A percentile compares a stretch with the other conserved stretches of the same genome.
phyloP scores from a whole-genome alignment of 2,888 invertebrate genomes.

The Pteria penguin region DNA sequence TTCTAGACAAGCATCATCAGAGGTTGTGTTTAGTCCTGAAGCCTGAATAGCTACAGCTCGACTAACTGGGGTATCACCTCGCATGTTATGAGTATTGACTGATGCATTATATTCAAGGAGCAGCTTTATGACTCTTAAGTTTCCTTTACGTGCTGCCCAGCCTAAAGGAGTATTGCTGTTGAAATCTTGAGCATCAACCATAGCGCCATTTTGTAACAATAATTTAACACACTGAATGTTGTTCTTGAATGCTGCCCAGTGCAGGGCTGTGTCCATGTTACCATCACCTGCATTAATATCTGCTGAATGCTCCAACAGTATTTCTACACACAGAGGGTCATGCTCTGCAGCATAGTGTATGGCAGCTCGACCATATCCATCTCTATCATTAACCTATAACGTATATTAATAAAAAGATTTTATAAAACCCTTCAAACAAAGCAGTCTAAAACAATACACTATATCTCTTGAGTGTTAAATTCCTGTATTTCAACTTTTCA shows the following conservation, averaged over 20 bases:
- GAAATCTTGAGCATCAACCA: conserved; percentile 72
- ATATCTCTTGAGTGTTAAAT: too few species aligned
- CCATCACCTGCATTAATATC: conserved; percentile 71
- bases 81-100: conserved; percentile 66
- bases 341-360: conserved; percentile 79
- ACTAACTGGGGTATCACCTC: conserved; percentile 70
- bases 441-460: too few species aligned
- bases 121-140: conserved; percentile 71
- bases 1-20: conserved; percentile 74
- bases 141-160: conserved; percentile 78
- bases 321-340: conserved; percentile 69
- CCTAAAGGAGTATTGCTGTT: conserved; percentile 77
- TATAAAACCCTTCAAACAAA: too few species aligned
- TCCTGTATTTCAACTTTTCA: too few species aligned
- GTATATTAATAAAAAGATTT: too few species aligned
- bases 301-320: conserved; percentile 74
- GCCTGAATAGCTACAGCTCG: conserved; percentile 70
- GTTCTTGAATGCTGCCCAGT: conserved; percentile 79
- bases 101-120: conserved; percentile 77
- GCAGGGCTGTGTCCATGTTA: conserved; percentile 76
- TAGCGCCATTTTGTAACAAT: conserved; percentile 73
- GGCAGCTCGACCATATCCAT: conserved; percentile 77
- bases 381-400: conserved; percentile 76
- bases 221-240: conserved; percentile 69
- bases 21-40: conserved; percentile 71